phyloP scores from a whole-genome alignment of 64 coral and sea anemone species.

The Anthopleura sola region DNA sequence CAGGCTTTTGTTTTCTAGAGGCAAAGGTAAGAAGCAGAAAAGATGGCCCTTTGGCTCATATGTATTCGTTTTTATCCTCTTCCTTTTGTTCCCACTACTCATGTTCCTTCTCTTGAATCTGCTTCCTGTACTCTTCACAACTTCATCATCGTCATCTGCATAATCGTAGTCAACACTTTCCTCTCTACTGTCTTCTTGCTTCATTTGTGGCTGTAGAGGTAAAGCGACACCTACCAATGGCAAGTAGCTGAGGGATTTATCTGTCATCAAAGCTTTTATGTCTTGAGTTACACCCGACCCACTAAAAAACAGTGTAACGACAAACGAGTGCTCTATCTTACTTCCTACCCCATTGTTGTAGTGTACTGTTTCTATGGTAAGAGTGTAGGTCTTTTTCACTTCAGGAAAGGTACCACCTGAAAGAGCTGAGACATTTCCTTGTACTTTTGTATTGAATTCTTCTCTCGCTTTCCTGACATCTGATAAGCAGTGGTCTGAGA shows the following conservation, averaged over 20 bases:
- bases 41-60: constrained; percentile 32
- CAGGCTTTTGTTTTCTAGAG: constrained; percentile 60
- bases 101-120: not conserved
- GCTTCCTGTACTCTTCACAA: too few relatives aligned
- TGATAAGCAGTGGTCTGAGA: constrained; percentile 15
- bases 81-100: not conserved
- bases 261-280: constrained; percentile 45
- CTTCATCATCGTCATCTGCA: not conserved
- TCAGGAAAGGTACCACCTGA: not conserved
- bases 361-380: constrained; percentile 38
- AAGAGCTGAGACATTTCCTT: not conserved
- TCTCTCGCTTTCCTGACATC: constrained; percentile 26
- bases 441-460: not conserved
- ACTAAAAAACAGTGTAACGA: constrained; percentile 54
- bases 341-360: not conserved
- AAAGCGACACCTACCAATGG: constrained; percentile 65
- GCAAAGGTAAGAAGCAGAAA: constrained; percentile 89
- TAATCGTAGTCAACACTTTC: not conserved
- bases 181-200: not conserved
- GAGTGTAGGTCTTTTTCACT: constrained; percentile 39
- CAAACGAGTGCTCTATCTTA: constrained; percentile 31
- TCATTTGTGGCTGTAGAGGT: not conserved
- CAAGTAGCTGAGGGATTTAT: constrained; percentile 66
- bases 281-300: constrained; percentile 20
- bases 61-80: not conserved